These are phyloP conservation scores for Incurvaria masculella DNA, from an alignment of 2,888 invertebrate genomes.

Conservation along the genomic window DNA sequence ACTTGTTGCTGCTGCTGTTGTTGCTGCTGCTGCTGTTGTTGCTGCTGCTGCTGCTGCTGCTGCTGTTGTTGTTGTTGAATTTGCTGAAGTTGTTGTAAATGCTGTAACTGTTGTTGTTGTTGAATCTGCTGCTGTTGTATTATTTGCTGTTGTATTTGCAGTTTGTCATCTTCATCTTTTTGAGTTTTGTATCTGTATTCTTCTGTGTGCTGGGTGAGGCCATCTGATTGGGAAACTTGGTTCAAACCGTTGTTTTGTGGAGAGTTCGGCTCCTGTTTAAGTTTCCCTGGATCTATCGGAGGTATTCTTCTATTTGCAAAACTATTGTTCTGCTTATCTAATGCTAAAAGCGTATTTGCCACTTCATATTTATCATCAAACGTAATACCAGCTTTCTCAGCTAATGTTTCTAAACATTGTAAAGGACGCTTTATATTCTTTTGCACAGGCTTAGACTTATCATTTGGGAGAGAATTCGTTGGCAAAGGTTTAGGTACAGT, in stretches of 20 bases:
- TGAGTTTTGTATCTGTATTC: slow-evolving; percentile 42
- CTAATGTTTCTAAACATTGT: slow-evolving; percentile 69
- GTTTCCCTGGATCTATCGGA: not conserved
- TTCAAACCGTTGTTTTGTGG: not conserved
- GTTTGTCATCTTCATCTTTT: slow-evolving; percentile 48
- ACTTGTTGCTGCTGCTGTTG: slow-evolving; percentile 31
- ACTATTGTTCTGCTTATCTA: slow-evolving; percentile 62
- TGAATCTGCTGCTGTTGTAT: slow-evolving; percentile 29
- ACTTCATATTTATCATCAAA: slow-evolving; percentile 74
- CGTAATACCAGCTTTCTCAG: slow-evolving; percentile 70
- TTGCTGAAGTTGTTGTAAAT: slow-evolving; percentile 26
- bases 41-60: slow-evolving; percentile 32
- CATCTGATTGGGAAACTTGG: slow-evolving; percentile 30
- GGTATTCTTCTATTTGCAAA: slow-evolving; percentile 31
- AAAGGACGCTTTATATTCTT: slow-evolving; percentile 44
- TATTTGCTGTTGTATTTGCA: slow-evolving; percentile 45
- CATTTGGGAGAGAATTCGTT: slow-evolving; percentile 24
- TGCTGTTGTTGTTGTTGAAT: slow-evolving; percentile 22
- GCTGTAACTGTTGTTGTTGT: slow-evolving; percentile 38
- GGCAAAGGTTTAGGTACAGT: slow-evolving; percentile 39
- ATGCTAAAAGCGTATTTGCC: slow-evolving; percentile 60
- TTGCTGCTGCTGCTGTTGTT: slow-evolving; percentile 30
- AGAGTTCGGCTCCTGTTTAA: not conserved
- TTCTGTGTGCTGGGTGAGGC: slow-evolving; percentile 28
- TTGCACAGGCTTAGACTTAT: slow-evolving; percentile 30